phyloP scores from a whole-genome alignment of 2,113 vertebrate genomes.

The Aythya baeri region DNA sequence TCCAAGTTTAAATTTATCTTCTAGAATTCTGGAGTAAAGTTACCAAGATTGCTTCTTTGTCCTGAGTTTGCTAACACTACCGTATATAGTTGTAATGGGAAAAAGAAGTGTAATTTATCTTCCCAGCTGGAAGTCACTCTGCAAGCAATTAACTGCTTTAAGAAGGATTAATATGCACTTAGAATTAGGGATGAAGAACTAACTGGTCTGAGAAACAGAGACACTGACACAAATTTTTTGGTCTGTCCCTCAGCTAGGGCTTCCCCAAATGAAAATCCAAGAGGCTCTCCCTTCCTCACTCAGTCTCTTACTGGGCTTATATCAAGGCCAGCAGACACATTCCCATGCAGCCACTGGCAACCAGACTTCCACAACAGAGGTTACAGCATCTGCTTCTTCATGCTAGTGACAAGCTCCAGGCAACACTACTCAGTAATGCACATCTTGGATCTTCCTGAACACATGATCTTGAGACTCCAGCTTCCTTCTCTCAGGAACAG shows the following conservation, averaged over 20 bases:
- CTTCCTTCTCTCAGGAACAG: not conserved
- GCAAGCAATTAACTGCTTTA: conserved; percentile 12
- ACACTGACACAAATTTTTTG: not conserved
- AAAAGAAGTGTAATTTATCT: not conserved
- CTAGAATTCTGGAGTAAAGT: not conserved
- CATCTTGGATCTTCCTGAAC: not conserved
- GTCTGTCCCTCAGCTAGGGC: not conserved
- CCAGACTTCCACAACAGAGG: not conserved
- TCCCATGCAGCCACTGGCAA: not conserved
- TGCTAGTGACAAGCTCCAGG: not conserved
- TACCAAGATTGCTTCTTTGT: not conserved
- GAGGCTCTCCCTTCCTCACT: not conserved
- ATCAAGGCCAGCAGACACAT: not conserved
- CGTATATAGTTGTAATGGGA: not conserved
- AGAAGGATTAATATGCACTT: not conserved
- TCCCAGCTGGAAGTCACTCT: not conserved
- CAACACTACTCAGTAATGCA: not conserved
- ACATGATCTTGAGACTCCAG: not conserved
- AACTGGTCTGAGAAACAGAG: not conserved
- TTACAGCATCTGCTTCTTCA: not conserved
- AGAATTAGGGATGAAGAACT: not conserved
- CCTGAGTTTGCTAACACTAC: not conserved
- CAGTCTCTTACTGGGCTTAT: not conserved
- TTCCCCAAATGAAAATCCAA: not conserved
- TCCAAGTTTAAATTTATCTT: not conserved